Base-by-base conservation (phyloP, 2,888 invertebrate species). In the Andrena minutula region DNA sequence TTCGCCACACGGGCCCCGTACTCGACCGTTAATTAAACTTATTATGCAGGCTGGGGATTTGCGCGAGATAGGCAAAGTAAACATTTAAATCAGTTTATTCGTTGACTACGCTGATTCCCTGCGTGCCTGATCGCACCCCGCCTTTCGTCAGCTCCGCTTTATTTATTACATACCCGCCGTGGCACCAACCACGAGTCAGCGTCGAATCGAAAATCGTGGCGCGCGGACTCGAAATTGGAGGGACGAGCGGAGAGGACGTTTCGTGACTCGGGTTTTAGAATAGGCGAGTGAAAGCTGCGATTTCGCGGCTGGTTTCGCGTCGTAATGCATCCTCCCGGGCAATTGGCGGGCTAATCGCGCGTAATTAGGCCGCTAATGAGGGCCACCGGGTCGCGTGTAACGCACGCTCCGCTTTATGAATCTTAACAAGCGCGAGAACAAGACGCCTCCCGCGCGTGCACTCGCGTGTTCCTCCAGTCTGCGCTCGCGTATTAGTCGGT, bases 281-380 rank as follows among this genome's bases (percentile, higher is more conserved):
- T n/a, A 16, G 20, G 53, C 16, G 23, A 64, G 47, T n/a, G 35
- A 65, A 65, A 85, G 30, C 75, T 74, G 84, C 83, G 86, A 90
- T 89, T 88, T 83, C 83, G 66, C 76, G 76, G 20, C 68, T 70
- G 75, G 85, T 85, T 81, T 82, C 78, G 77, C 78, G 76, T 82
- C 23, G 80, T 88, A 90, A 90, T 78, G 83, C 85, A 86, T 89
- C 86, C 86, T 75, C 74, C 79, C 73, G 75, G 83, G 87, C 89
- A 91, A 91, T 91, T 90, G 90, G 89, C 79, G 75, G 85, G 84
- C 88, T 91, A 91, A 91, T 90, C 90, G 89, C 86, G 75, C 84
- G 86, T 88, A 91, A 91, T 91, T 90, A 90, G 84, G 63, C 82
- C 79, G 81, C 88, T 91, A 90, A 90, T 90, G 89, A 90, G 89